These are phyloP conservation scores for Tholera decimalis DNA, from an alignment of 2,888 invertebrate species.

Conservation along the genomic window DNA sequence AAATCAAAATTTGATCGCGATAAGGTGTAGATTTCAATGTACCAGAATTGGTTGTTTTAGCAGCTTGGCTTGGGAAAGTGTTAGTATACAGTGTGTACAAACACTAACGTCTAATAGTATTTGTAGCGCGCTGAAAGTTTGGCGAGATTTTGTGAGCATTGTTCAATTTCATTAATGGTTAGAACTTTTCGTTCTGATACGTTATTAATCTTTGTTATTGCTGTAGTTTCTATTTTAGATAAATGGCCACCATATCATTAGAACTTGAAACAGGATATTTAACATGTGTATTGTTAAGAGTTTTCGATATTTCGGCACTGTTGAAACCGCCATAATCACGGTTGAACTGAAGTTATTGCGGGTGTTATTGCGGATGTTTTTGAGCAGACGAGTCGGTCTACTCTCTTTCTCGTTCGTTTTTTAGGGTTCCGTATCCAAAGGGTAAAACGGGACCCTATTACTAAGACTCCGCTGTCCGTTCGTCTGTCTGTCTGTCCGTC, in stretches of 20 bases:
- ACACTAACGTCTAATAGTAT: conserved; percentile 71
- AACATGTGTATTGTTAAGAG: no score
- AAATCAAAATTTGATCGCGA: conserved; percentile 17
- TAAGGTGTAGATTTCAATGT: conserved; percentile 52
- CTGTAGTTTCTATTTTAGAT: conserved; percentile 22
- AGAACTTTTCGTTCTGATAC: conserved; percentile 28
- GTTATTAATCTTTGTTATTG: conserved; percentile 42
- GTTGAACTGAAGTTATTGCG: no score
- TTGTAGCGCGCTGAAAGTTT: conserved; percentile 73
- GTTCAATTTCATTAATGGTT: conserved; percentile 50
- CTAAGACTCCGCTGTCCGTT: no score
- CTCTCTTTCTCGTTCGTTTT: no score
- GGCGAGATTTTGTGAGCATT: conserved; percentile 70
- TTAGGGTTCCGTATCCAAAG: no score
- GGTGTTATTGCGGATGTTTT: no score
- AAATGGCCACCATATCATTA: conserved; percentile 15
- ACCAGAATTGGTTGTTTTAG: conserved; percentile 17
- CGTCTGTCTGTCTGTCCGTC: no score
- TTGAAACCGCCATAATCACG: no score
- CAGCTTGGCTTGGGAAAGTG: conserved; percentile 30
- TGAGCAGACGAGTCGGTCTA: no score
- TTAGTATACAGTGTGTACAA: conserved; percentile 67
- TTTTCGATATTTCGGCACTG: no score
- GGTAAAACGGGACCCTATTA: no score
- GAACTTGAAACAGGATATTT: no score